Evolutionary conservation across 2,797 vertebrate species (phyloP), one percentile per base, ranked within the genome.

Genomic region (Mergus octosetaceus): DNA sequence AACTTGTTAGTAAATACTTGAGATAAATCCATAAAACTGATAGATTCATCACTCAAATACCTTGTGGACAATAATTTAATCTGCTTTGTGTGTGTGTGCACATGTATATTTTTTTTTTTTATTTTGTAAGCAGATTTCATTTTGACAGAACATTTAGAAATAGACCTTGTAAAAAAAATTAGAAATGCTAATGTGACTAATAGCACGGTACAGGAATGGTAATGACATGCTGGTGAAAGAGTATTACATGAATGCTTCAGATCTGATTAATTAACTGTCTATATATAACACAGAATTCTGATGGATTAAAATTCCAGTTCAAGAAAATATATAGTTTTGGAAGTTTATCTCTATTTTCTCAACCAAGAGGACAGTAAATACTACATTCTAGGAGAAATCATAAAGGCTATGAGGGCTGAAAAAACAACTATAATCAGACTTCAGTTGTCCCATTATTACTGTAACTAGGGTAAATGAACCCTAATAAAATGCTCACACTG

Each of bases 381-480:
- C 0, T 1, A 56, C 2, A 13, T 4, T 8, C 3, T 8, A 60
- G 9, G 41, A 69, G 8, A 87, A 89, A 90, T 51, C 1, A 21
- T 36, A 77, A 75, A 79, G 12, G 15, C 13, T 87, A 25, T 3
- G 62, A 61, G 54, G 34, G 19, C 5, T 75, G 32, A 68, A 54
- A 60, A 22, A 27, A 47, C 14, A 57, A 51, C 34, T 54, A 45
- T 11, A 84, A 85, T 41, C 27, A 93, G 85, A 47, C 17, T 70
- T 68, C 5, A 8, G 15, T 80, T 74, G 68, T 45, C 15, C 20
- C 7, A 41, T 87, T 71, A 38, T 61, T 64, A 71, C 34, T 4
- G 16, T 57, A 82, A 75, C 56, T 38, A 49, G 38, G 14, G 13
- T 28, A 87, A 82, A 75, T 12, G 7, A 91, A 56, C 20, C 28